These are phyloP conservation scores for Cremastobaeus sp. DNA, from an alignment of 2,888 invertebrate genomes.

Conservation along the genomic window DNA sequence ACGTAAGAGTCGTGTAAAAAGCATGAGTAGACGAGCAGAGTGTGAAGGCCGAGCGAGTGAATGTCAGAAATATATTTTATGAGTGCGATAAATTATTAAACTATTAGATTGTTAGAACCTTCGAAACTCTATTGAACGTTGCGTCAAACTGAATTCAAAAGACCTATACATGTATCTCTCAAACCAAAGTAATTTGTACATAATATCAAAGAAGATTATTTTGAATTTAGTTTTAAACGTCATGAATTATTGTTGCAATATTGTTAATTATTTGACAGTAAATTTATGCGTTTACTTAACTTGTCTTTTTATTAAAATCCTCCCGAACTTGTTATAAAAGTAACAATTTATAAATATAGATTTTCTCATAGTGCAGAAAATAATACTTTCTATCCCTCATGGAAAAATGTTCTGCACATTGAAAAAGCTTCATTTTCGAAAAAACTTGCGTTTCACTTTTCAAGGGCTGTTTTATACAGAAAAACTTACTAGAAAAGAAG, in stretches of 20 bases:
- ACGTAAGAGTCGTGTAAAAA: constrained; percentile 11
- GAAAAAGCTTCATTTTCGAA: no score
- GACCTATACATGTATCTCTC: constrained; percentile 63
- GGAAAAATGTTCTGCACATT: no score
- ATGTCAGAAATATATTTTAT: constrained; percentile 64
- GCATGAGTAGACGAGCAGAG: no score
- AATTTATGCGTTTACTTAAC: constrained; percentile 64
- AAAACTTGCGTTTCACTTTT: no score
- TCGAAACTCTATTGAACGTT: constrained; percentile 70
- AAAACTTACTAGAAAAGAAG: no score
- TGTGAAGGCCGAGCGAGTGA: constrained; percentile 20
- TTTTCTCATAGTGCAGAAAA: no score
- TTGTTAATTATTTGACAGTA: constrained; percentile 65
- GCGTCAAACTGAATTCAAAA: constrained; percentile 59
- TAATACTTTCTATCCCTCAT: no score
- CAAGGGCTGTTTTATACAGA: no score
- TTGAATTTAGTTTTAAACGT: constrained; percentile 57
- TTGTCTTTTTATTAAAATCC: no score
- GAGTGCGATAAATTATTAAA: constrained; percentile 76
- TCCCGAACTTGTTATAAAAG: no score
- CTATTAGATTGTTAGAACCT: constrained; percentile 70
- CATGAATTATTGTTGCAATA: constrained; percentile 70
- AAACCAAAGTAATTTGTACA: constrained; percentile 70
- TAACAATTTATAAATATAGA: no score
- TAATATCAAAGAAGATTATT: constrained; percentile 64